Evolutionary conservation across 2,888 invertebrate genomes (phyloP), one percentile per base, ranked within the genome.

Genomic region (Leptinotarsa haldemani): DNA sequence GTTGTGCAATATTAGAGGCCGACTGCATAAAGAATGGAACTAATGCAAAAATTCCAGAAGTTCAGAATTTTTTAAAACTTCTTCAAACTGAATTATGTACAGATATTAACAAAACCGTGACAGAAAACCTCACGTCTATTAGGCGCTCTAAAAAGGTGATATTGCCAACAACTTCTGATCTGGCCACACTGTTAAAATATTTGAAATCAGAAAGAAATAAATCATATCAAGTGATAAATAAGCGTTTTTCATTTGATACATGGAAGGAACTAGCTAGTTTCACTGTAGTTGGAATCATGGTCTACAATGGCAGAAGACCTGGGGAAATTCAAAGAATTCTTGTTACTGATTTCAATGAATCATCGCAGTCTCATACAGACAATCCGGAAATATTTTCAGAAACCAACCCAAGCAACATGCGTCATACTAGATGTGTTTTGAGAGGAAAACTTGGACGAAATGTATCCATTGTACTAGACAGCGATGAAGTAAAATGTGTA

Each of bases 111-210:
- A 67, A 66, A 52, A 73, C 73, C 3, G 73, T 52, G 4, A 50
- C 13, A 40, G 69, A 73, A 52, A 73, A 73, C 56, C 50, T 50
- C 9, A 46, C 66, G 3, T 12, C 70, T 4, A 66, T 66, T 9
- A 69, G 73, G 30, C 48, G 73, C 13, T 48, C 20, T 7, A 73
- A 66, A 47, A 73, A 73, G 16, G 65, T 73, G 1, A n/a, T 73
- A 12, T 40, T 73, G 7, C 69, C 69, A 15, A 20, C 69, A 61
- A 12, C 46, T n/a, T 69, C 73, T 18, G 63, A 73, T 66, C 52
- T 70, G 52, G n/a, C 53, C 15, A 65, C n/a, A 46, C 64, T 64
- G 4, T 63, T 63, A 2, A 48, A 52, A 1, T 30, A 69, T 69
- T 25, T 69, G n/a, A 20, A 48, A 18, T 7, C 13, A 0, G 16